Percentiles rank a stretch among this genome's conserved stretches.
Conservation (phyloP, 2,888 invertebrate genomes). For the Drosophila gaucha region DNA sequence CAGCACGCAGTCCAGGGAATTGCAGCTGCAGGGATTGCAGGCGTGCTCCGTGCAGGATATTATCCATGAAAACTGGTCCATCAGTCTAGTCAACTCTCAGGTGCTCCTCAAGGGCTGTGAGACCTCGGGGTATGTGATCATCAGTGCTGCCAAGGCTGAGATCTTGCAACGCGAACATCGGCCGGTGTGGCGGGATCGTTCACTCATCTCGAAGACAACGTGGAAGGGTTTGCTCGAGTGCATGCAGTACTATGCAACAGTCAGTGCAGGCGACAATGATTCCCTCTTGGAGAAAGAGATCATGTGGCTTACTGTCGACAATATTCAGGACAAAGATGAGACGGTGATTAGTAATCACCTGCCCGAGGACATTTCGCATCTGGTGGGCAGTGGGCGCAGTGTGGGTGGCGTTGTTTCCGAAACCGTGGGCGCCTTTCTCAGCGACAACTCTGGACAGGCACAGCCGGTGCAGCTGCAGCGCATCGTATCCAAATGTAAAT, state of each 20-base stretch:
- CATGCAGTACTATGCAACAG: constrained; percentile 99
- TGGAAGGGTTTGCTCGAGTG: constrained; percentile 98
- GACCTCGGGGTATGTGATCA: constrained; percentile 97
- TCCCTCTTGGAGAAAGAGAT: constrained; percentile 92
- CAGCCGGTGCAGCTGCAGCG: constrained; percentile 92
- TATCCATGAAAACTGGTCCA: constrained; percentile 96
- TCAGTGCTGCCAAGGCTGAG: constrained; percentile 98
- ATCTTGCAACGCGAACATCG: constrained; percentile 95
- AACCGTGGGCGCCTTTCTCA: constrained; percentile 93
- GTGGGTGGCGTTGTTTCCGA: constrained; percentile 98
- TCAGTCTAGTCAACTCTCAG: constrained; percentile 87
- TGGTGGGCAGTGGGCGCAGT: constrained; percentile 97
- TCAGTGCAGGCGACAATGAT: constrained; percentile 91
- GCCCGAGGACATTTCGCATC: constrained; percentile 94
- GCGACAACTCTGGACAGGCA: constrained; percentile 87
- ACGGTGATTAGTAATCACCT: constrained; percentile 91
- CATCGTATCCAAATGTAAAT: constrained; percentile 98
- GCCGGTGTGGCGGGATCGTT: constrained; percentile 94
- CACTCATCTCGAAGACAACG: constrained; percentile 96
- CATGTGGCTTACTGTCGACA: constrained; percentile 97
- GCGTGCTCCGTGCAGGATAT: constrained; percentile 96
- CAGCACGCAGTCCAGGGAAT: constrained; percentile 90
- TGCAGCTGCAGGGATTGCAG: constrained; percentile 92
- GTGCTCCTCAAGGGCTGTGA: constrained; percentile 98
- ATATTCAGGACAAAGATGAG: constrained; percentile 94